Evolutionary conservation across 2,113 vertebrate species (phyloP).

Genomic region (Kryptolebias marmoratus): DNA sequence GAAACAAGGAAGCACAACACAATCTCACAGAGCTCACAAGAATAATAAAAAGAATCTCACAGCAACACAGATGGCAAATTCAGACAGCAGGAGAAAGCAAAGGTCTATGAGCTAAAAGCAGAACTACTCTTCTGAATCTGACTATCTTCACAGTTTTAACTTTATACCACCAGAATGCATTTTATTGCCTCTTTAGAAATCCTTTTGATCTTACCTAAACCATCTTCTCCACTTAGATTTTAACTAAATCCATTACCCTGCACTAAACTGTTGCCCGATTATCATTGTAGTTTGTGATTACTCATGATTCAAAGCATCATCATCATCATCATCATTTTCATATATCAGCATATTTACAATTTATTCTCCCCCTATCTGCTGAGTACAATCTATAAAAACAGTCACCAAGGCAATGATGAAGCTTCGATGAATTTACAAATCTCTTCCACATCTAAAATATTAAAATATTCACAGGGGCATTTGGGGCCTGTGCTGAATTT

Average conservation of each 20-base stretch:
- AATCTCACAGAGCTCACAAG: background rate
- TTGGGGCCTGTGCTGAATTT: conserved; percentile 11
- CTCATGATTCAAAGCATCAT: conserved; percentile 28
- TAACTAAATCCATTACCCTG: too few relatives aligned
- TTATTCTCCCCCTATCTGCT: conserved; percentile 18
- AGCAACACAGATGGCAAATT: conserved; percentile 13
- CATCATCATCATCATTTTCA: conserved; percentile 30
- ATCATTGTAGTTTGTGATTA: background rate
- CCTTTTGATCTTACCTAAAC: background rate
- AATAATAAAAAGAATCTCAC: too few relatives aligned
- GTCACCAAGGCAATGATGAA: conserved; percentile 51
- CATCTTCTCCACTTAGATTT: too few relatives aligned
- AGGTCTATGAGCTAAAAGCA: conserved; percentile 2
- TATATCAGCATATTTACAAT: conserved; percentile 47
- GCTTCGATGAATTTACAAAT: conserved; percentile 59
- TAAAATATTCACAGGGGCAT: conserved; percentile 51
- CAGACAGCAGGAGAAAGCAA: conserved; percentile 11
- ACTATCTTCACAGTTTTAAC: conserved; percentile 3
- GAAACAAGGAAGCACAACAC: conserved; percentile 17
- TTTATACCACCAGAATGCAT: background rate
- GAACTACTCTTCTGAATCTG: background rate
- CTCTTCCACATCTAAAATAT: conserved; percentile 38
- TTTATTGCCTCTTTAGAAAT: conserved; percentile 3
- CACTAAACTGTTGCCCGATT: conserved; percentile 1
- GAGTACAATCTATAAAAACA: conserved; percentile 25